Evolutionary conservation across 2,888 invertebrate genomes (phyloP), one percentile per base, ranked within the genome.

Genomic region (Leistus spinibarbis): DNA sequence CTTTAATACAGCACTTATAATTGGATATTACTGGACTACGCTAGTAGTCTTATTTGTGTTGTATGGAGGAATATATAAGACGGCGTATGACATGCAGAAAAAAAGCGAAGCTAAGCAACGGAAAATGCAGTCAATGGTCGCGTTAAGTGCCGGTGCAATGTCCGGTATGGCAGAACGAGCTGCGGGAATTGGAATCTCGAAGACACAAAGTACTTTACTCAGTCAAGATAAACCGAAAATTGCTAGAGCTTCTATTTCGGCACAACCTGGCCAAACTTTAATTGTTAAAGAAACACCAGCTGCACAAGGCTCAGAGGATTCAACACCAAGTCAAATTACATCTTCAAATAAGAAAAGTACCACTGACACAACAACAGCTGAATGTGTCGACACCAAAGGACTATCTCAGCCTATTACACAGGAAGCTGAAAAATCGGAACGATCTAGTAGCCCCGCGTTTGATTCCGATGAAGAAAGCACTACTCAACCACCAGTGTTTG

Each of bases 1-100:
- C 70, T 98, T 99, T 85, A 99, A 99, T 85, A 98, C 98, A 79
- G 95, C 98, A 68, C 90, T 99, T 76, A 98, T 98, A 73, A 96
- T 99, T 81, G 95, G 94, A 66, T 99, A 99, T 85, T 99, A 97
- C 84, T 99, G 98, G 98, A 96, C 95, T 60, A 99, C 99, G 0
- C 88, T 99, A 40, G 92, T 97, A 73, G 97, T 99, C 56, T 90
- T 99, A 77, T 96, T 98, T 83, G 92, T 96, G 76, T 89, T 99
- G 9, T 99, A 99, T 84, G 96, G 95, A 65, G 98, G 98, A 9
- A 99, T 99, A 82, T 99, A 98, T 85, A 95, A 96, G 84, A 98
- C 97, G 54, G 99, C 98, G 4, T 96, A 97, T 83, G 95, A 96
- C 80, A 96, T 99, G 95, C 98, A 98, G 84, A 95, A 96, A 84